Base-by-base conservation (phyloP, 1,140 invertebrate genomes). In the Nasonia vitripennis region DNA sequence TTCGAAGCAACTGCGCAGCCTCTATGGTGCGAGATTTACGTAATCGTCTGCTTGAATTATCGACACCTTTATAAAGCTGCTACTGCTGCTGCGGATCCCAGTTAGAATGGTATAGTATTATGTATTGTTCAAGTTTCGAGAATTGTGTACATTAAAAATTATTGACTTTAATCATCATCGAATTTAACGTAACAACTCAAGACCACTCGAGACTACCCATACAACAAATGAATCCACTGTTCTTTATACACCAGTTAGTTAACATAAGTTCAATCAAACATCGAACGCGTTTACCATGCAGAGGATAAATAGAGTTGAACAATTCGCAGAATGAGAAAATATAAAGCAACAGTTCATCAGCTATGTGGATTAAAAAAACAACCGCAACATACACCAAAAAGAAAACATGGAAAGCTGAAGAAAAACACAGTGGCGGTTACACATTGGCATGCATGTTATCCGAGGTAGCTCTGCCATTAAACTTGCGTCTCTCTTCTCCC, bases 371-470 rank as follows among this genome's bases (percentile, higher is more conserved):
- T 4, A 45, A 71, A 41, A 71, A 81, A 81, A 27, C 1, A 17
- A 23, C 37, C 27, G 27, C 27, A 75, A n/a, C 31, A 55, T 9
- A 48, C 0, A 17, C 23, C 4, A 5, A 20, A 23, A 34, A 45
- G 41, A 45, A 45, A 45, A 45, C 41, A 41, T 41, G 14, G 17
- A 2, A 11, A 10, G 14, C 10, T 51, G 51, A 68, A 11, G n/a
- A 45, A 0, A 77, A 34, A 45, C 0, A 77, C 14, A 77, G 73
- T 74, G 9, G 27, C 77, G 51, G 27, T 78, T 55, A 67, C 48
- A 78, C 51, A 78, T 78, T 45, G 51, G 77, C 51, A 78, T 78
- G 75, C 31, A 51, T 55, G 77, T 67, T 78, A 78, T 55, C 51
- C 77, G 51, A 20, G 23, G 41, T 9, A 27, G 23, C 77, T 27